Evolutionary conservation across 2,888 invertebrate genomes (phyloP).

Genomic region (Aphodius sticticus): DNA sequence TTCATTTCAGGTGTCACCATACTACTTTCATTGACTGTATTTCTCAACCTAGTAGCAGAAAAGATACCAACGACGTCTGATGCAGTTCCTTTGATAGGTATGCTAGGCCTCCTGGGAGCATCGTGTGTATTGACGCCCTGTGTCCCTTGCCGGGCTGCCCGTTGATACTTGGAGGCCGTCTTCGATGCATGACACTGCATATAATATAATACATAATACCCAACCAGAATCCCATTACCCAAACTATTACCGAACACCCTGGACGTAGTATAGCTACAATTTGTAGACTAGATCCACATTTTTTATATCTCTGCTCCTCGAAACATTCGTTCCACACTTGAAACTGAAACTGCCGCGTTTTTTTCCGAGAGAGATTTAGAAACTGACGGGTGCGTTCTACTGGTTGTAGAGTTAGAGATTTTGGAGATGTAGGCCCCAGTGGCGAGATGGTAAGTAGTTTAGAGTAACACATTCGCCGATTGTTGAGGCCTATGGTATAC

Average conservation of each 20-base stretch:
- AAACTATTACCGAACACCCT: not conserved
- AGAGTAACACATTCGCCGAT: conserved; percentile 9
- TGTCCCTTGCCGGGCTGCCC: conserved; percentile 58
- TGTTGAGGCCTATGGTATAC: not conserved
- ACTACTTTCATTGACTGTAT: conserved; percentile 96
- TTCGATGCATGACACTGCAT: conserved; percentile 32
- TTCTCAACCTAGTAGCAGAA: conserved; percentile 97
- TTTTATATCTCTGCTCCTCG: conserved; percentile 27
- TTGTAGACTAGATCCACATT: not conserved
- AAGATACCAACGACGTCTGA: conserved; percentile 91
- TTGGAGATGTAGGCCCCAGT: conserved; percentile 30
- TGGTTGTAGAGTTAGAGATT: not conserved
- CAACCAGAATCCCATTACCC: not conserved
- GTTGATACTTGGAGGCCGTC: conserved; percentile 63
- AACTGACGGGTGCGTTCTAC: not conserved
- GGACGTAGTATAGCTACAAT: not conserved
- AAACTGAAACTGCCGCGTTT: not conserved
- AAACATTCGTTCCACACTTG: conserved; percentile 33
- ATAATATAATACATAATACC: conserved; percentile 14
- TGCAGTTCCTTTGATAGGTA: conserved; percentile 85
- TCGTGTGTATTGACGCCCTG: conserved; percentile 60
- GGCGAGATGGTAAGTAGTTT: conserved; percentile 38
- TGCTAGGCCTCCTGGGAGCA: conserved; percentile 59
- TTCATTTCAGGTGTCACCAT: conserved; percentile 90
- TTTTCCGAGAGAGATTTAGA: not conserved